Base-by-base conservation (phyloP, 2,797 vertebrate genomes). In the Vireo griseus region DNA sequence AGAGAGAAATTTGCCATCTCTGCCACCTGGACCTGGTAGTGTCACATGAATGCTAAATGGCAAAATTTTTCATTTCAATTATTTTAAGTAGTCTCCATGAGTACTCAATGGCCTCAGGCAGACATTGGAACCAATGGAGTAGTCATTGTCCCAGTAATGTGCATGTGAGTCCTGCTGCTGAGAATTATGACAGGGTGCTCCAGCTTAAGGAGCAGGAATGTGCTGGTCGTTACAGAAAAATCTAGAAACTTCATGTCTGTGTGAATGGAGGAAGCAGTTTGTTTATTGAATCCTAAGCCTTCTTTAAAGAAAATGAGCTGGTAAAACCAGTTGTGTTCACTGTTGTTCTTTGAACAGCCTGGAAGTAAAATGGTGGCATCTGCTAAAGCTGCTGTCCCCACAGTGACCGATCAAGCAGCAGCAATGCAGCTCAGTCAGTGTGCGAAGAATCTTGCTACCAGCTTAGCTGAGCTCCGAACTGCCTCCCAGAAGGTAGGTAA, bases 401-500 rank as follows among this genome's bases (percentile, higher is more conserved):
- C 99, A 0, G 99, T 99, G 94, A 98, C 98, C 13, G 99, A 99
- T 88, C 99, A 99, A 97, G 99, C 99, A 22, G 99, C 99, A 29
- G 99, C 99, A 37, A 99, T 99, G 99, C 99, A 99, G 95, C 97
- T 99, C 83, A 99, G 99, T 91, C 99, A 99, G 72, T 99, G 99
- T 95, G 99, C 99, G 67, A 99, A 99, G 97, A 99, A 99, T 90
- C 98, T 99, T 61, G 99, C 99, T 42, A 99, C 99, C 96, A 99
- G 99, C 96, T 96, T 99, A 91, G 99, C 99, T 1, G 99, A 99
- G 96, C 98, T 99, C 5, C 97, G 99, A 52, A 99, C 99, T 0
- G 99, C 99, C 48, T 98, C 99, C 3, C 99, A 99, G 96, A 99
- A 99, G 99, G 99, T 99, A 89, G 71, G 97, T 47, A 5, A 66